These are phyloP conservation scores for Acipenser oxyrinchus DNA, from an alignment of 2,797 vertebrate species.

Conservation along the genomic window DNA sequence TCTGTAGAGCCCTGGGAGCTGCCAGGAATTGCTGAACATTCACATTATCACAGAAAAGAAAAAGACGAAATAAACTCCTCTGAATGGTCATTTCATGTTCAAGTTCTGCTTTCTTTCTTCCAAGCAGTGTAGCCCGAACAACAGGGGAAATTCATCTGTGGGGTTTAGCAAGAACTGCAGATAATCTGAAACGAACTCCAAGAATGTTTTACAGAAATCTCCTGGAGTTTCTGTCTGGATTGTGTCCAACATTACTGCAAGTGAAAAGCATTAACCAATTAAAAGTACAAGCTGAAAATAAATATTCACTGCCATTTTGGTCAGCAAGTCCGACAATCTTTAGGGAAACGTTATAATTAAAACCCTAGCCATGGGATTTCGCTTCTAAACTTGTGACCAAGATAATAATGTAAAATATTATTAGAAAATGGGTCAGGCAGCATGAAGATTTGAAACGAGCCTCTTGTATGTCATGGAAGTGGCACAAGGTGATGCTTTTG, in stretches of 20 bases:
- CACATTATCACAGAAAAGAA: constrained; percentile 48
- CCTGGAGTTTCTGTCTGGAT: too few species aligned
- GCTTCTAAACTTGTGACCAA: constrained; percentile 5
- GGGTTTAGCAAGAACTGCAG: too few species aligned
- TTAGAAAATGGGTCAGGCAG: constrained; percentile 7
- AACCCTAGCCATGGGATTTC: constrained; percentile 9
- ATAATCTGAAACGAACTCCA: too few species aligned
- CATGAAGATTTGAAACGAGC: not conserved
- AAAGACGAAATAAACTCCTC: constrained; percentile 30
- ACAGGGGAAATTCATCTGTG: constrained; percentile 15
- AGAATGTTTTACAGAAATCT: too few species aligned
- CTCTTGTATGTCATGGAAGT: not conserved
- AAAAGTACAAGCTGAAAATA: not conserved
- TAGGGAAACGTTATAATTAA: constrained; percentile 19
- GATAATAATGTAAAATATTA: constrained; percentile 13
- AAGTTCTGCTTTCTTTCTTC: constrained; percentile 12
- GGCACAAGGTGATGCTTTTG: too few species aligned
- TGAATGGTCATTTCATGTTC: constrained; percentile 30
- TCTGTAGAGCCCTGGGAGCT: constrained; percentile 49
- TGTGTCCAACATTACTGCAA: too few species aligned
- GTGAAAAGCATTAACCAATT: not conserved
- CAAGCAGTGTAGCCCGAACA: constrained; percentile 15
- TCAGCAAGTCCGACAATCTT: constrained; percentile 7
- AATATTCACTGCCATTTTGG: constrained; percentile 17
- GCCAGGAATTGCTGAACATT: constrained; percentile 43